Percentiles rank a stretch among this genome's conserved stretches.
phyloP scores from a whole-genome alignment of 23 tunicate species.

The Styela plicata region DNA sequence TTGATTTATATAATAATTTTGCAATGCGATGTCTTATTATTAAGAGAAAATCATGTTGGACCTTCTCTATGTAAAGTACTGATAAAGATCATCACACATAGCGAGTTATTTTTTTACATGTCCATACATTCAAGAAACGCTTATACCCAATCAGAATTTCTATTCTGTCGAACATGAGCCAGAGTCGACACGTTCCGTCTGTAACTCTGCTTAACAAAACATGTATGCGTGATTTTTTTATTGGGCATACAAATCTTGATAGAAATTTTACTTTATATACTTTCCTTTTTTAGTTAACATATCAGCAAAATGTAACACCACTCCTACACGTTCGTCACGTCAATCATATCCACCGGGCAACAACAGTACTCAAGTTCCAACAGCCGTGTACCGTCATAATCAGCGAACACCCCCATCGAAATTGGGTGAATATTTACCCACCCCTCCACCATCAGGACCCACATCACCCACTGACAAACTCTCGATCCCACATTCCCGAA shows the following conservation, averaged over 20 bases:
- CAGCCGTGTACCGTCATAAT: not conserved
- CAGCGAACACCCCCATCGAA: not conserved
- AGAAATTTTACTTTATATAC: not conserved
- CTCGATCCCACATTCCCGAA: not conserved
- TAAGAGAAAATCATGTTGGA: too few species aligned
- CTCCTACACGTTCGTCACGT: conserved; percentile 8
- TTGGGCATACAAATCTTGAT: too few species aligned
- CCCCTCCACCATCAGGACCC: conserved; percentile 27
- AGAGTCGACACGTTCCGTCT: too few species aligned
- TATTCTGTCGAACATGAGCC: too few species aligned
- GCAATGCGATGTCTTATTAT: too few species aligned
- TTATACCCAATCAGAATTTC: too few species aligned
- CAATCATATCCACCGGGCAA: conserved; percentile 26
- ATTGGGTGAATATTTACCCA: conserved; percentile 1
- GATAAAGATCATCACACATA: too few species aligned
- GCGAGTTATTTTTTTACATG: not conserved
- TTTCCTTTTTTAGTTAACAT: conserved; percentile 22
- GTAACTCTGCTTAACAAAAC: too few species aligned
- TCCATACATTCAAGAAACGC: not conserved
- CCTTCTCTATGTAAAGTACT: too few species aligned
- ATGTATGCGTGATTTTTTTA: too few species aligned
- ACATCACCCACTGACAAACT: not conserved
- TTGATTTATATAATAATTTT: too few species aligned
- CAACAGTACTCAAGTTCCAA: not conserved
- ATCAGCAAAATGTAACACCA: conserved; percentile 22